phyloP scores from a whole-genome alignment of 2,113 vertebrate species.

The Cacatua alba region DNA sequence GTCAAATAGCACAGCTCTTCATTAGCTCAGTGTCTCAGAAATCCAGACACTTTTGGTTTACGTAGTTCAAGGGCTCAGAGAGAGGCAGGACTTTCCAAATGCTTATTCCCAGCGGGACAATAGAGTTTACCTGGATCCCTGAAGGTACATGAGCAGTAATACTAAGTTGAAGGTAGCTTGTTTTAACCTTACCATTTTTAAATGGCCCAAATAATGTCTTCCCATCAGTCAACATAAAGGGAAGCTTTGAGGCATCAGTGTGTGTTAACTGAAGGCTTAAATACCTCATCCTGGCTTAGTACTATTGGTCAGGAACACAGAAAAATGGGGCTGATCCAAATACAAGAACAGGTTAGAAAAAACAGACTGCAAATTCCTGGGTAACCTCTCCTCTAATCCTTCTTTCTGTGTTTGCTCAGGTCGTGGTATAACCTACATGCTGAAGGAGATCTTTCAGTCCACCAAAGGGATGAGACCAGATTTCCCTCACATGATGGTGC shows the following conservation, averaged over 20 bases:
- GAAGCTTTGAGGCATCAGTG: neutral
- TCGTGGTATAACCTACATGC: conserved; percentile 81
- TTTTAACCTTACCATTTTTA: neutral
- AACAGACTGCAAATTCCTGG: neutral
- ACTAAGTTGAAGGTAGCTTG: neutral
- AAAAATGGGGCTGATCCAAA: neutral
- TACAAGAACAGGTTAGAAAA: neutral
- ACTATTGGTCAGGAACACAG: neutral
- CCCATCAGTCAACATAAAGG: neutral
- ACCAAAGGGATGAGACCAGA: conserved; percentile 84
- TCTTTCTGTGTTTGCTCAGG: conserved; percentile 64
- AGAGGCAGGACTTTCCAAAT: neutral
- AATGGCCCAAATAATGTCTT: neutral
- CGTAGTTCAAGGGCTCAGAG: neutral
- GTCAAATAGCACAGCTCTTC: neutral
- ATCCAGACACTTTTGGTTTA: neutral
- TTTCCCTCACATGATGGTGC: conserved; percentile 79
- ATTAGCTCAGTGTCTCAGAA: neutral
- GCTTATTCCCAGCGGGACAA: neutral
- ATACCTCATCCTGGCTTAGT: neutral
- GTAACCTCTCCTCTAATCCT: neutral
- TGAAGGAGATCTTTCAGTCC: conserved; percentile 85
- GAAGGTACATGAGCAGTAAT: neutral
- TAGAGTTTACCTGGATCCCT: neutral
- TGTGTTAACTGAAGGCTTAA: neutral